Evolutionary conservation across 1,140 invertebrate genomes (phyloP).

Genomic region (Thaumetopoea pityocampa): DNA sequence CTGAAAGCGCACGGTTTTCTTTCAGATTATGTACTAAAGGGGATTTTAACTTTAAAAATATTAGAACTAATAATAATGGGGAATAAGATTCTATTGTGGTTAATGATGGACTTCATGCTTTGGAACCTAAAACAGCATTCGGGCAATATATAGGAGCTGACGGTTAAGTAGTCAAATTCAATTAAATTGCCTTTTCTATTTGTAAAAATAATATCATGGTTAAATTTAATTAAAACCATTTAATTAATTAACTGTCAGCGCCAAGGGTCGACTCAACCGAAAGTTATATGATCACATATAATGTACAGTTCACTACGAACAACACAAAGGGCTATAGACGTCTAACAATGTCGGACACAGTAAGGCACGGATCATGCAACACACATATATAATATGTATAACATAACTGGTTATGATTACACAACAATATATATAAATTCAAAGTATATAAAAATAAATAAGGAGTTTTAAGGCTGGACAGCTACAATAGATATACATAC

Average conservation of each 20-base stretch:
- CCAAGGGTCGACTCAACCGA: conserved; percentile 37
- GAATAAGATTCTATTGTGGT: conserved; percentile 39
- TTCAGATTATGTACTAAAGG: conserved; percentile 46
- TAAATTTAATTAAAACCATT: conserved; percentile 4
- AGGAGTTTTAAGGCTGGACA: conserved; percentile 39
- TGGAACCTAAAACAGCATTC: conserved; percentile 48
- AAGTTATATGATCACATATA: conserved; percentile 53
- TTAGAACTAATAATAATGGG: conserved; percentile 32
- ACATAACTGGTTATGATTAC: conserved; percentile 35
- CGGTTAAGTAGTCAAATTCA: conserved; percentile 45
- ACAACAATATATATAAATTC: conserved; percentile 33
- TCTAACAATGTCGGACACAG: conserved; percentile 67
- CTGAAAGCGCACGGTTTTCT: conserved; percentile 53
- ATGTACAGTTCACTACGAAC: conserved; percentile 63
- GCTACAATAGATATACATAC: conserved; percentile 64
- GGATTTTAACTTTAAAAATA: conserved; percentile 36
- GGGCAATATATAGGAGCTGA: conserved; percentile 47
- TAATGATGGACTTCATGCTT: conserved; percentile 63
- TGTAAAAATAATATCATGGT: conserved; percentile 5
- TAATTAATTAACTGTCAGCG: conserved; percentile 63
- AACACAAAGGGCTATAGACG: conserved; percentile 71
- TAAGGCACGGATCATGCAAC: conserved; percentile 73
- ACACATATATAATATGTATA: conserved; percentile 56
- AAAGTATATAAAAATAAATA: conserved; percentile 37
- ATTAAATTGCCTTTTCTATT: conserved; percentile 7